Conservation (phyloP, 1,140 invertebrate species). For the Melanaphis sacchari region DNA sequence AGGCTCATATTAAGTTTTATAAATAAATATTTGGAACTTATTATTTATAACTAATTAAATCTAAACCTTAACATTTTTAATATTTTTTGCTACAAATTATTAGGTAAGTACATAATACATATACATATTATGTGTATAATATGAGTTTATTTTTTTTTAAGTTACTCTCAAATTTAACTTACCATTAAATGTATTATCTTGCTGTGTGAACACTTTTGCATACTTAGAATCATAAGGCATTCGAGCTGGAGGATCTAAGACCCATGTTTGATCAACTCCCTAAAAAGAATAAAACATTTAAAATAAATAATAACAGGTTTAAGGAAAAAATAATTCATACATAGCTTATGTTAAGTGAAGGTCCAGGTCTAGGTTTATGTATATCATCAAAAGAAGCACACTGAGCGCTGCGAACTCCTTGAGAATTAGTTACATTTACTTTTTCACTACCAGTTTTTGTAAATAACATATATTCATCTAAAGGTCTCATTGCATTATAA, state of each 20-base stretch:
- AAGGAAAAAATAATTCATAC: slow-evolving; percentile 65
- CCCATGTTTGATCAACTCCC: slow-evolving; percentile 77
- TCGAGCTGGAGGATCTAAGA: slow-evolving; percentile 78
- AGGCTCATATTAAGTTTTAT: background rate
- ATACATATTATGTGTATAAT: too few relatives aligned
- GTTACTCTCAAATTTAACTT: slow-evolving; percentile 39
- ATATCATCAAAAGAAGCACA: slow-evolving; percentile 78
- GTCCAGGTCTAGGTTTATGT: slow-evolving; percentile 70
- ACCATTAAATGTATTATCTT: slow-evolving; percentile 77
- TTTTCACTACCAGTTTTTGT: slow-evolving; percentile 80
- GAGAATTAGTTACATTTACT: slow-evolving; percentile 80
- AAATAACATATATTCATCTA: slow-evolving; percentile 89
- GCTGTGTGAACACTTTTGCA: slow-evolving; percentile 74
- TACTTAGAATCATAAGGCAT: slow-evolving; percentile 77
- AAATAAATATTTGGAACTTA: background rate
- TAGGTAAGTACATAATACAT: background rate
- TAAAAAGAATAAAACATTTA: slow-evolving; percentile 62
- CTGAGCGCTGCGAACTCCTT: slow-evolving; percentile 82
- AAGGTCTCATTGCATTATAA: slow-evolving; percentile 78
- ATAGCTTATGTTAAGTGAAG: slow-evolving; percentile 72
- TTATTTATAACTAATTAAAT: background rate
- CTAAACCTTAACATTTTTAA: background rate
- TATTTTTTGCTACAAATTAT: background rate
- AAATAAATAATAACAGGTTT: background rate
- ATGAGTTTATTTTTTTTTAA: background rate